A percentile compares a stretch with the other conserved stretches of the same genome.
Evolutionary conservation across 92 coral and sea anemone genomes (phyloP).

Genomic region (Pocillopora grandis): DNA sequence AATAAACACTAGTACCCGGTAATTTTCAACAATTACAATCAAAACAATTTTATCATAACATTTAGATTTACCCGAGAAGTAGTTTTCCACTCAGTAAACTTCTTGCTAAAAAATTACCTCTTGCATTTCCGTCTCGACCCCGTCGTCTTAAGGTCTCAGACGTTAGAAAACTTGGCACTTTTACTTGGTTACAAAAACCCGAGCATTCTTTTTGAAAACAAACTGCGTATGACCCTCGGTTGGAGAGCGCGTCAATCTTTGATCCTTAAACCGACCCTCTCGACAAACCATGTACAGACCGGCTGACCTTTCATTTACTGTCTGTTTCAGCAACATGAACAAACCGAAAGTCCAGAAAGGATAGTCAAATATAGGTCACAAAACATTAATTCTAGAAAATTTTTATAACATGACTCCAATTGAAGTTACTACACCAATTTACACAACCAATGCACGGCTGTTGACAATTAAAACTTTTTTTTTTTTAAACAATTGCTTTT

Average conservation of each 20-base stretch:
- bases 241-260: background rate
- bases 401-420: background rate
- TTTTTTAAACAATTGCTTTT: no score
- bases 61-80: no score
- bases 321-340: background rate
- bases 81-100: no score
- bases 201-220: background rate
- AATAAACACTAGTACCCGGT: background rate
- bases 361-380: background rate
- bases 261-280: conserved; percentile 2
- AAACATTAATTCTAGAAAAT: background rate
- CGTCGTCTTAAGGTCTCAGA: no score
- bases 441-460: background rate
- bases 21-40: background rate
- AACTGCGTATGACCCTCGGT: background rate
- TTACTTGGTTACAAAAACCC: background rate
- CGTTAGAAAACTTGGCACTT: background rate
- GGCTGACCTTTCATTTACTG: conserved; percentile 18
- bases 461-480: background rate
- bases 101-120: no score
- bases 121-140: no score
- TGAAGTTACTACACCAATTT: no score
- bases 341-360: background rate
- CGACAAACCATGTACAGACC: background rate
- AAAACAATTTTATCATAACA: no score